phyloP scores from a whole-genome alignment of 2,797 vertebrate genomes.

The Neosilurus mollespiculum region DNA sequence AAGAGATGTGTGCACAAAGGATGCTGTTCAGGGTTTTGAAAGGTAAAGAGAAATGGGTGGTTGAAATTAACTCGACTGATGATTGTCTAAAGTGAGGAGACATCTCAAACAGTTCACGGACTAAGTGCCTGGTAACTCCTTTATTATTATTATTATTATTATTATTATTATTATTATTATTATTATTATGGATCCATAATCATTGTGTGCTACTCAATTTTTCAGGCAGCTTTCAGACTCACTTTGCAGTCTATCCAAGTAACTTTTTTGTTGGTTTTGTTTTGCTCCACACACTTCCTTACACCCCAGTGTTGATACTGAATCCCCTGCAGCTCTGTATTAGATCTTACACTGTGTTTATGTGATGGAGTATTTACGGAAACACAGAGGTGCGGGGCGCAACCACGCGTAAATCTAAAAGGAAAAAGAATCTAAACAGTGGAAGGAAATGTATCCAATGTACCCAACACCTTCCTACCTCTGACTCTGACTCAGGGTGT shows the following conservation, averaged over 20 bases:
- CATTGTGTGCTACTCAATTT: background rate
- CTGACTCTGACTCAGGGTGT: background rate
- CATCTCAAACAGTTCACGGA: background rate
- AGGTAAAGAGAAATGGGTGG: conserved; percentile 4
- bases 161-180: background rate
- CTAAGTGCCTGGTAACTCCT: background rate
- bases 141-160: background rate
- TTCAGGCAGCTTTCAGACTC: background rate
- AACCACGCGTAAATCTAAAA: background rate
- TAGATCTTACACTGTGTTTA: background rate
- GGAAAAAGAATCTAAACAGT: no score
- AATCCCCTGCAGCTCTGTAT: background rate
- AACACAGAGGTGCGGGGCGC: no score
- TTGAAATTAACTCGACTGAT: conserved; percentile 17
- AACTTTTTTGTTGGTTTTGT: background rate
- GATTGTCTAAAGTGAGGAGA: background rate
- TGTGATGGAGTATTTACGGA: background rate
- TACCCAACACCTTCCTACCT: background rate
- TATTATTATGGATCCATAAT: background rate
- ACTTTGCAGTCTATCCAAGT: background rate
- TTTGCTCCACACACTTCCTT: background rate
- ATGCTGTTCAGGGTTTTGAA: conserved; percentile 13
- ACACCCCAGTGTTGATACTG: background rate
- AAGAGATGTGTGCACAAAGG: background rate
- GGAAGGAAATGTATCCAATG: background rate